A percentile compares a stretch with the other conserved stretches of the same genome.
phyloP scores from a whole-genome alignment of 2,113 vertebrate species.

The Paradisaea rubra region DNA sequence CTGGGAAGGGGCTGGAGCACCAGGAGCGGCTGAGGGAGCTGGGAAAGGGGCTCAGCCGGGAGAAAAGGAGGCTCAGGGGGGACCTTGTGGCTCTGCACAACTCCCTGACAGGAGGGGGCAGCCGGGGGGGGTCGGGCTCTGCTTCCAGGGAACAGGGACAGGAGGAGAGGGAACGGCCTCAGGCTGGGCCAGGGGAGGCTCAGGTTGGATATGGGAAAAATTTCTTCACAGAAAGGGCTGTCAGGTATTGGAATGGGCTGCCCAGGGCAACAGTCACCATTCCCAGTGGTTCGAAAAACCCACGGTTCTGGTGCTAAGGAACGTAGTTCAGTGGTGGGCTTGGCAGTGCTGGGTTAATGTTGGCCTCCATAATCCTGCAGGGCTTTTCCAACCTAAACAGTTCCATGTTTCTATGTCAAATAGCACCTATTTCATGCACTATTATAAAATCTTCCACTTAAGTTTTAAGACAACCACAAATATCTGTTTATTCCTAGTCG shows the following conservation, averaged over 20 bases:
- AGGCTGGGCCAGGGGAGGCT: accelerated
- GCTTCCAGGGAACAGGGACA: not conserved
- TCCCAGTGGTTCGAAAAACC: not conserved
- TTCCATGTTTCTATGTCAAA: not conserved
- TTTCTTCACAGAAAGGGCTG: not conserved
- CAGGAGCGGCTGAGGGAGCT: not conserved
- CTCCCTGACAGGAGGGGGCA: not conserved
- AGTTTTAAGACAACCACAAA: not conserved
- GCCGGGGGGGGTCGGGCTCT: not conserved
- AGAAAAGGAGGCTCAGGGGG: not conserved
- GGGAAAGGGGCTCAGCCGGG: not conserved
- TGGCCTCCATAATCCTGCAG: not conserved
- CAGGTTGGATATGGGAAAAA: not conserved
- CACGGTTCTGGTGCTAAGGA: not conserved
- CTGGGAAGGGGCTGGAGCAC: not conserved
- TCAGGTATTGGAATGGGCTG: not conserved
- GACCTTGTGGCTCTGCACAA: not conserved
- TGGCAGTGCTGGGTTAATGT: not conserved
- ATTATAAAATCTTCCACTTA: not conserved
- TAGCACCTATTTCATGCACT: not conserved
- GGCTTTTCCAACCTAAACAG: not conserved
- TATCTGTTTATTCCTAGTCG: not conserved
- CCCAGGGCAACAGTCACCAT: not conserved
- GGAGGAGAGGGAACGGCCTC: not conserved
- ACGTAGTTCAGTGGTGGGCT: not conserved